Conservation (phyloP, 1,140 invertebrate species). For the Papilio helenus region DNA sequence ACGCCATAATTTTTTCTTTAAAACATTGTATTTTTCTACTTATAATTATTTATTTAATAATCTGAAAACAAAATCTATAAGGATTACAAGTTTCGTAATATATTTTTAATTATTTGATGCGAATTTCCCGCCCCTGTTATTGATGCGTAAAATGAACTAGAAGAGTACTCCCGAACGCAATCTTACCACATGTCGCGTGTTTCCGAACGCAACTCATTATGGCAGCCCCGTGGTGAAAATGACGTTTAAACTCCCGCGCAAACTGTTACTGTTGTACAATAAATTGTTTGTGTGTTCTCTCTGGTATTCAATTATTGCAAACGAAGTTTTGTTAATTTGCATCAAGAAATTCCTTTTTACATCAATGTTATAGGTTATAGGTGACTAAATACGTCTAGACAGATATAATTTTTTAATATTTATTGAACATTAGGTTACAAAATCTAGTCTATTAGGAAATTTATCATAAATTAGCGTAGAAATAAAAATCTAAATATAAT, state of each 20-base stretch:
- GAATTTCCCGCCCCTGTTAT: background rate
- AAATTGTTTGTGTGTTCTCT: background rate
- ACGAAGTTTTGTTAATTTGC: background rate
- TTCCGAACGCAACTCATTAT: constrained; percentile 16
- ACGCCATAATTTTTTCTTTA: no score
- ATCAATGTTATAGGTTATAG: background rate
- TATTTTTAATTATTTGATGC: constrained; percentile 17
- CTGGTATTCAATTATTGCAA: background rate
- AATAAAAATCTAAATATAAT: constrained; percentile 21
- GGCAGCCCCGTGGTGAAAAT: constrained; percentile 6
- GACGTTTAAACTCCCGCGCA: constrained; percentile 6
- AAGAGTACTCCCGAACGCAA: constrained; percentile 32
- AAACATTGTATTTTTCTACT: no score
- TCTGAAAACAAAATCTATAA: background rate
- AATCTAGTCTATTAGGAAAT: constrained; percentile 11
- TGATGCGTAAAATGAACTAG: constrained; percentile 17
- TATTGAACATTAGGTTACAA: background rate
- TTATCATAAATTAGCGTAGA: constrained; percentile 22
- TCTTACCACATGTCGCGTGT: constrained; percentile 29
- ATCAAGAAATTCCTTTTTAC: background rate
- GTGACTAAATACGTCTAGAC: background rate
- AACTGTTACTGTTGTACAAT: background rate
- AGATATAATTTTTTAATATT: background rate
- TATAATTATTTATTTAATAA: background rate
- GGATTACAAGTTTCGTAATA: background rate